Percentiles rank a stretch among this genome's conserved stretches.
Conservation (phyloP, 2,797 vertebrate genomes). For the Chlorospingus flavigularis region DNA sequence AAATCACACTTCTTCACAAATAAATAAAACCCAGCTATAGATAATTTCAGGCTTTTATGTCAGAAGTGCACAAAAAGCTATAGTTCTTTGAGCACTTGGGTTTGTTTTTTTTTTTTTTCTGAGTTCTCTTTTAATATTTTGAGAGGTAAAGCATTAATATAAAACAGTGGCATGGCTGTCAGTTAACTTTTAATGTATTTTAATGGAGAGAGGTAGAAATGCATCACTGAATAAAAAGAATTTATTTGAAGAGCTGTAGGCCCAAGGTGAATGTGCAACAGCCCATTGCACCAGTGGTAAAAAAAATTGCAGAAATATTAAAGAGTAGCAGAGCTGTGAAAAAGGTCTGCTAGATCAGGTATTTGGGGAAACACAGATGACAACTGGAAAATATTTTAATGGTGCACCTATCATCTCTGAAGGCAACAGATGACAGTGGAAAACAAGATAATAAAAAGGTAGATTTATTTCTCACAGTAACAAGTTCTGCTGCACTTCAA, state of each 20-base stretch:
- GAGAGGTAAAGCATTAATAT: background rate
- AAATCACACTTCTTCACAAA: background rate
- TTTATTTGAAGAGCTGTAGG: background rate
- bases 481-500: background rate
- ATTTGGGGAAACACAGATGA: background rate
- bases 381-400: background rate
- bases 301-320: background rate
- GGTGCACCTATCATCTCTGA: background rate
- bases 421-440: background rate
- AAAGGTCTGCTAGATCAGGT: background rate
- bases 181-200: background rate
- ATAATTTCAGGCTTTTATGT: background rate
- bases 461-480: background rate
- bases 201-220: background rate
- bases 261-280: background rate
- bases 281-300: background rate
- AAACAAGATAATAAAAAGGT: background rate
- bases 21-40: background rate
- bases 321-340: background rate
- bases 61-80: background rate
- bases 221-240: background rate
- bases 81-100: background rate
- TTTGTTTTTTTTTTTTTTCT: accelerated
- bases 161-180: background rate
- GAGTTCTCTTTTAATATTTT: background rate